These are phyloP conservation scores for Allolobophora icterica DNA, from an alignment of 2,888 invertebrate genomes.

Conservation along the genomic window DNA sequence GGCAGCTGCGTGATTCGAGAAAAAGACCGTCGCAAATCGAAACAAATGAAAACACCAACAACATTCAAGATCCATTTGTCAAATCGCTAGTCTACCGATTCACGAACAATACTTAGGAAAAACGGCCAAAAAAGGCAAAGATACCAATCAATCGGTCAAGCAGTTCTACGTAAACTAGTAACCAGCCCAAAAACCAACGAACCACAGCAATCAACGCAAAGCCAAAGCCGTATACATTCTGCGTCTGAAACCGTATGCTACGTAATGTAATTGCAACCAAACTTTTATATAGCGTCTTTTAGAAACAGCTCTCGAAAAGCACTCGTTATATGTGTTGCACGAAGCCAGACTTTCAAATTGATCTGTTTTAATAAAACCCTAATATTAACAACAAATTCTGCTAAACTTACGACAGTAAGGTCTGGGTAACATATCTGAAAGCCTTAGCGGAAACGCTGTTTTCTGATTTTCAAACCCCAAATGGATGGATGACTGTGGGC, in stretches of 20 bases:
- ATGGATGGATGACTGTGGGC: too few relatives aligned
- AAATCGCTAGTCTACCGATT: constrained; percentile 24
- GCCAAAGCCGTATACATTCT: not conserved
- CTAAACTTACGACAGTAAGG: too few relatives aligned
- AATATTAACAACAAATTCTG: too few relatives aligned
- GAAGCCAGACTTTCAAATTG: not conserved
- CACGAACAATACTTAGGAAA: constrained; percentile 28
- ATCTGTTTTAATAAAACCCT: too few relatives aligned
- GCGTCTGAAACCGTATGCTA: not conserved
- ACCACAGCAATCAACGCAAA: constrained; percentile 10
- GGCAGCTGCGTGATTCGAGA: not conserved
- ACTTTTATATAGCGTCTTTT: not conserved
- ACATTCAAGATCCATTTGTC: constrained; percentile 24
- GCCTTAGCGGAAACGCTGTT: too few relatives aligned
- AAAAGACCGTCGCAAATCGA: constrained; percentile 6
- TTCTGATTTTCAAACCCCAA: too few relatives aligned
- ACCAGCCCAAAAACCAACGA: not conserved
- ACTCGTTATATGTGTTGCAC: not conserved
- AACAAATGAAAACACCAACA: constrained; percentile 23
- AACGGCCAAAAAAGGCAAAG: constrained; percentile 27
- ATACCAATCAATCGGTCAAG: constrained; percentile 14
- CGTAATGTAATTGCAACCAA: not conserved
- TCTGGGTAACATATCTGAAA: too few relatives aligned
- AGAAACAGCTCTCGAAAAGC: not conserved
- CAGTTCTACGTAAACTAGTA: constrained; percentile 2